Conservation (phyloP, 2,113 vertebrate species). For the Gambusia holbrooki region DNA sequence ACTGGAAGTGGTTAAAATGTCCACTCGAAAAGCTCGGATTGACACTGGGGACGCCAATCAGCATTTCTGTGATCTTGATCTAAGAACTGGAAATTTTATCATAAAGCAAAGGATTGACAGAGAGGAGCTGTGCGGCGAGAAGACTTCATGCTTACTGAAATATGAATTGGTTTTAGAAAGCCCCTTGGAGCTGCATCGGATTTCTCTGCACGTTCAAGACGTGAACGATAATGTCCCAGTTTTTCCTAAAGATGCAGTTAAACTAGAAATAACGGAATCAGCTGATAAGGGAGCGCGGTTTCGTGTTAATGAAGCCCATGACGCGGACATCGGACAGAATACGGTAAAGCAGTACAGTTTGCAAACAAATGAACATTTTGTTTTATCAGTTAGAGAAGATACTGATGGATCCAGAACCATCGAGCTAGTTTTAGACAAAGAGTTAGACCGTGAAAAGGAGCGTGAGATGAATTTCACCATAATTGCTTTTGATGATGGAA, state of each 20-base stretch:
- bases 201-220: conserved; percentile 72
- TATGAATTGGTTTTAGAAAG: conserved; percentile 77
- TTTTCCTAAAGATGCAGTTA: conserved; percentile 34
- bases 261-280: conserved; percentile 73
- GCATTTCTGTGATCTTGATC: conserved; percentile 69
- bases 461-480: conserved; percentile 62
- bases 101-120: conserved; percentile 68
- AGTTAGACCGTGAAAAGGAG: conserved; percentile 70
- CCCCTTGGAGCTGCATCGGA: conserved; percentile 71
- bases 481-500: conserved; percentile 72
- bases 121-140: conserved; percentile 73
- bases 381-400: conserved; percentile 53
- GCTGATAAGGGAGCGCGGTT: conserved; percentile 65
- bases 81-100: conserved; percentile 61
- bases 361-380: conserved; percentile 68
- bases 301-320: conserved; percentile 70
- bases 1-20: conserved; percentile 58
- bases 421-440: conserved; percentile 65
- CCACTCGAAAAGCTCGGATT: conserved; percentile 61
- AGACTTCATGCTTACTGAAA: conserved; percentile 64
- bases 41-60: conserved; percentile 45
- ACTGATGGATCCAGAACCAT: conserved; percentile 64
- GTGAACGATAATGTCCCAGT: conserved; percentile 77
- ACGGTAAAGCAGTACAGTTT: conserved; percentile 74
- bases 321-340: conserved; percentile 78